Evolutionary conservation across 2,888 invertebrate genomes (phyloP), one percentile per base, ranked within the genome.

Genomic region (Lasioglossum lativentre): DNA sequence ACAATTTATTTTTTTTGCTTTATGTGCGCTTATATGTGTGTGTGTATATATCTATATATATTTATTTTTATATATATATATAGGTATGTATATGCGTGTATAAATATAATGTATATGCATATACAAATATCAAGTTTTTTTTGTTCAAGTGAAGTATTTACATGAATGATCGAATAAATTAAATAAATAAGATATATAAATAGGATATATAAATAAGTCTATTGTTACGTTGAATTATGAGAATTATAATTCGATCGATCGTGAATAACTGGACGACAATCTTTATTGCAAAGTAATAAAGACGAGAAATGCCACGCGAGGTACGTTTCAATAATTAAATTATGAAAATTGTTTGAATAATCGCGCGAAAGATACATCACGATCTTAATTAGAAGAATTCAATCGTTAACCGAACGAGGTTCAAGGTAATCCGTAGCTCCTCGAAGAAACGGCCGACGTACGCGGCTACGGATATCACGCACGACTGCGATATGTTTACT

Each of bases 371-470:
- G 23, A 83, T 80, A 78, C 89, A 90, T 87, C 59, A 86, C 89
- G 85, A 82, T 52, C 73, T 77, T 56, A 77, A 82, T 82, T 82
- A 42, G 10, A 8, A 76, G 74, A 73, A 74, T 71, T 71, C 72
- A 85, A n/a, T 80, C 59, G 19, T 40, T 77, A 80, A 78, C n/a
- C 78, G 73, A 82, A 78, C 78, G 86, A 90, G 90, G 91, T 90
- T 92, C 90, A 92, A 90, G 88, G 75, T 34, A 83, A 79, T 82
- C 88, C 90, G 83, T 85, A 88, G 81, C 88, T 66, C 73, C 3
- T 52, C 23, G 5, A 27, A 73, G 45, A 27, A 56, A 75, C 73
- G 70, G 78, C 71, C 73, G 78, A 86, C 81, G 78, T 38, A 86
- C 88, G 47, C 85, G 75, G 82, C 84, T 86, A 91, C 88, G 78